Conservation (phyloP, 1,140 invertebrate species). For the Ctenoplectra terminalis region DNA sequence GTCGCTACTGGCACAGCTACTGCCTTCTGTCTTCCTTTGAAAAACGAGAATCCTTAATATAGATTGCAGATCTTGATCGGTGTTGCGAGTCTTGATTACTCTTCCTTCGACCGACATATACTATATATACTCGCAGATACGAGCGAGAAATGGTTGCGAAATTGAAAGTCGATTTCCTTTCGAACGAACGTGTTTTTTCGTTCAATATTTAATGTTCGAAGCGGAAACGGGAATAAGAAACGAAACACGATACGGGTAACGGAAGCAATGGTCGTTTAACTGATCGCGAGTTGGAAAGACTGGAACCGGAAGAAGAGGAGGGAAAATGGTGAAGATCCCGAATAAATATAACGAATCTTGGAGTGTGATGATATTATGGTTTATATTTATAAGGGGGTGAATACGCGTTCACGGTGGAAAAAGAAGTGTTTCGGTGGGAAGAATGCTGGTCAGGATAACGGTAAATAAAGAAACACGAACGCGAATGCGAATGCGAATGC, state of each 20-base stretch:
- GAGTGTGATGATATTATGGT: too few relatives aligned
- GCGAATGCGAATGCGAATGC: not conserved
- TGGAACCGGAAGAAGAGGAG: too few relatives aligned
- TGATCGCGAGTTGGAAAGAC: not conserved
- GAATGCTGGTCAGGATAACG: not conserved
- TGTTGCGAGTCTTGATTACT: not conserved
- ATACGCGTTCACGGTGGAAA: not conserved
- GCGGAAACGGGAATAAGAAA: not conserved
- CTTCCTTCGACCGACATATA: too few relatives aligned
- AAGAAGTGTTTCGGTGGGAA: not conserved
- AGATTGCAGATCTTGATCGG: not conserved
- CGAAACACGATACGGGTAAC: not conserved
- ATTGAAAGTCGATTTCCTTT: too few relatives aligned
- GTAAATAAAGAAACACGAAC: not conserved
- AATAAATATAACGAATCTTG: too few relatives aligned
- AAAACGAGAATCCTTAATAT: not conserved
- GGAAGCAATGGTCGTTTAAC: not conserved
- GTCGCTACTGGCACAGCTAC: too few relatives aligned
- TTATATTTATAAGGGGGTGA: not conserved
- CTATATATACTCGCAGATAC: too few relatives aligned
- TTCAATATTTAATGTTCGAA: not conserved
- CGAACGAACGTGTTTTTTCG: not conserved
- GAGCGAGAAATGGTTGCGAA: too few relatives aligned
- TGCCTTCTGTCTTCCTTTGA: not conserved
- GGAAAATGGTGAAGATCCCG: not conserved